Evolutionary conservation across 2,888 invertebrate species (phyloP).

Genomic region (Zelleria hepariella): DNA sequence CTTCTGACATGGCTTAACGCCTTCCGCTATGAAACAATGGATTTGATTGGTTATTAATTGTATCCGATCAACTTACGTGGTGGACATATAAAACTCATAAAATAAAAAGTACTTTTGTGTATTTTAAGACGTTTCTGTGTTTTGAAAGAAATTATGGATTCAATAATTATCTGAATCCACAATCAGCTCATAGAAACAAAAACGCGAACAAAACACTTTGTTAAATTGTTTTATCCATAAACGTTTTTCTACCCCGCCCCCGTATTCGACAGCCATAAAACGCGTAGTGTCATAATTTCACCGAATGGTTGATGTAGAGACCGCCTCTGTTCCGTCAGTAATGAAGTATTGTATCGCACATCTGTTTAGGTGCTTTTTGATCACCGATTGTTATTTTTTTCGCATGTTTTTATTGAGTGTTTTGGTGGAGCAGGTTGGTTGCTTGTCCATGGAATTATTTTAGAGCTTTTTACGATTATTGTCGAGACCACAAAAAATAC

Average conservation of each 20-base stretch:
- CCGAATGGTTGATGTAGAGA: background rate
- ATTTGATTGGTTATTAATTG: no score
- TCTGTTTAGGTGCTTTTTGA: conserved; percentile 37
- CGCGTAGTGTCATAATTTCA: background rate
- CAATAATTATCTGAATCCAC: no score
- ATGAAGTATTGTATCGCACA: conserved; percentile 52
- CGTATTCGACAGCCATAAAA: conserved; percentile 12
- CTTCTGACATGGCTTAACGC: no score
- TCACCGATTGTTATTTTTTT: conserved; percentile 29
- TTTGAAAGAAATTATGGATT: no score
- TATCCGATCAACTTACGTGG: no score
- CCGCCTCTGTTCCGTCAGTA: conserved; percentile 18
- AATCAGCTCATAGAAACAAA: background rate
- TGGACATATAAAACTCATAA: no score
- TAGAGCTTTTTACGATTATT: background rate
- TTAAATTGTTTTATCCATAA: conserved; percentile 10
- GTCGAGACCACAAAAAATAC: no score
- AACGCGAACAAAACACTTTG: background rate
- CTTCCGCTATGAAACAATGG: no score
- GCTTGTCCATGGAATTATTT: background rate
- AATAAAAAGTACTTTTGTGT: no score
- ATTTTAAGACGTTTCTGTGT: no score
- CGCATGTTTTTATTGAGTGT: background rate
- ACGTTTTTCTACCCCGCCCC: conserved; percentile 8
- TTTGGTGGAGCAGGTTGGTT: background rate